phyloP scores from a whole-genome alignment of 2,113 vertebrate genomes.

The Murina feae region DNA sequence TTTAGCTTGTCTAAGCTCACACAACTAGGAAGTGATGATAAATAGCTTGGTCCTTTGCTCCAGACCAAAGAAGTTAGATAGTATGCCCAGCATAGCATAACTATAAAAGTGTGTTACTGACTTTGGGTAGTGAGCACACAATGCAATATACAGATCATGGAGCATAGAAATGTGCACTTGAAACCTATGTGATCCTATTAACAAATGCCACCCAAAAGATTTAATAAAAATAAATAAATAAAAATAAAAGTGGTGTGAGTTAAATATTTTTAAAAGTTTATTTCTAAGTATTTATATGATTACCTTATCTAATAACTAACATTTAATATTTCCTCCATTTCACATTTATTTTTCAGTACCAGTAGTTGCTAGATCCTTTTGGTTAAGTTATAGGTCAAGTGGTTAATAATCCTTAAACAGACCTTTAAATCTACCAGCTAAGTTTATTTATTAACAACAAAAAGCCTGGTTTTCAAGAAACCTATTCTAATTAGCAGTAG shows the following conservation, averaged over 20 bases:
- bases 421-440: neutral
- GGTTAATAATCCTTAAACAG: conserved; percentile 32
- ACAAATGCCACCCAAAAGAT: neutral
- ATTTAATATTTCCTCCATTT: neutral
- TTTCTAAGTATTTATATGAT: neutral
- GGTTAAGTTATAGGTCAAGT: conserved; percentile 22
- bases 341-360: conserved; percentile 25
- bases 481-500: conserved; percentile 4
- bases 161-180: neutral
- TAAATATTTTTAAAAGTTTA: neutral
- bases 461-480: conserved; percentile 16
- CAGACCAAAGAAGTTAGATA: neutral
- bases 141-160: neutral
- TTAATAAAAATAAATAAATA: too few species aligned
- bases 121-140: neutral
- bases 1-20: neutral
- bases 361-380: neutral
- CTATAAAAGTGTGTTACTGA: neutral
- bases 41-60: neutral
- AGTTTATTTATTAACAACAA: conserved; percentile 42
- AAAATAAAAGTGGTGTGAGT: neutral
- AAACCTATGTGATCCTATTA: neutral
- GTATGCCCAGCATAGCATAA: neutral
- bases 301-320: conserved; percentile 18
- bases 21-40: neutral